A percentile compares a stretch with the other conserved stretches of the same genome.
phyloP scores from a whole-genome alignment of 2,888 invertebrate genomes.

The Ptycholaimellus sp. region DNA sequence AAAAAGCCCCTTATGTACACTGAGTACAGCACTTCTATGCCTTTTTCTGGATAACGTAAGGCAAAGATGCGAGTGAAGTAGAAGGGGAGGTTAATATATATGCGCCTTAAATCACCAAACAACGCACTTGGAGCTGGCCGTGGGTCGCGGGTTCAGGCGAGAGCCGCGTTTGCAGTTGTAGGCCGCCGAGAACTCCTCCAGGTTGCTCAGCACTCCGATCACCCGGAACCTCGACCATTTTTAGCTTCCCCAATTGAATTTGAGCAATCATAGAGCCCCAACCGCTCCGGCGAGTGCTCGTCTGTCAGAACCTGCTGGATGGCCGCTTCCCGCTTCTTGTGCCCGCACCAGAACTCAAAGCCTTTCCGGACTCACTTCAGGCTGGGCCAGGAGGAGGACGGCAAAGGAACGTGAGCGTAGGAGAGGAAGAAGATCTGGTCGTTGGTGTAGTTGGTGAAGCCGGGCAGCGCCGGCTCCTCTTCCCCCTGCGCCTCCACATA shows the following conservation, averaged over 20 bases:
- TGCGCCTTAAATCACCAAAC: no score
- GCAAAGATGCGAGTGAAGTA: no score
- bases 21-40: no score
- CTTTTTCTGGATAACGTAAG: no score
- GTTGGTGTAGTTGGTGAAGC: slow-evolving; percentile 18
- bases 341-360: slow-evolving; percentile 15
- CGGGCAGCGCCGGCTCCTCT: slow-evolving; percentile 20
- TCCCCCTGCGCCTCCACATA: slow-evolving; percentile 16
- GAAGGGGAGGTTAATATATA: no score
- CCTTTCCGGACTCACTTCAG: no score
- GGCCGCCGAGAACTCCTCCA: slow-evolving; percentile 56
- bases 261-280: no score
- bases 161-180: slow-evolving; percentile 49
- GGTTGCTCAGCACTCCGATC: slow-evolving; percentile 41
- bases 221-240: slow-evolving; percentile 46
- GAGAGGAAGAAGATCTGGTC: slow-evolving; percentile 25
- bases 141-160: slow-evolving; percentile 83
- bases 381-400: no score
- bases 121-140: slow-evolving; percentile 48
- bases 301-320: slow-evolving; percentile 54
- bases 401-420: slow-evolving; percentile 24
- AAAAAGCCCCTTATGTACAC: no score
- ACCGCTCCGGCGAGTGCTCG: slow-evolving; percentile 65
- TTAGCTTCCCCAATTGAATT: not conserved
- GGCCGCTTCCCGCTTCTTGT: slow-evolving; percentile 11